Conservation (phyloP, 2,113 vertebrate genomes). For the Oreotrochilus melanogaster region DNA sequence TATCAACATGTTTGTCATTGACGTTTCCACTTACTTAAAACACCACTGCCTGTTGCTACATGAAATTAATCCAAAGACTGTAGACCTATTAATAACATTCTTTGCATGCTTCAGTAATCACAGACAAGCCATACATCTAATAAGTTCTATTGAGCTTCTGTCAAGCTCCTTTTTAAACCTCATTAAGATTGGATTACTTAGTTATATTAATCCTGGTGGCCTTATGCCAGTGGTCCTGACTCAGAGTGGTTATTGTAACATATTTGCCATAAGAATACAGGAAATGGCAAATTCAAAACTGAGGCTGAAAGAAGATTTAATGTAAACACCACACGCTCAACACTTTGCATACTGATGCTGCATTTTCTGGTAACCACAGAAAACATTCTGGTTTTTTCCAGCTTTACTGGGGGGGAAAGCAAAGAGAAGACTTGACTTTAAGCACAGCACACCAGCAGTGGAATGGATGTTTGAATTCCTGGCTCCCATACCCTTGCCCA, state of each 20-base stretch:
- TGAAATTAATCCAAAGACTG: conserved; percentile 3
- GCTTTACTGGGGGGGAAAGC: background rate
- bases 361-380: background rate
- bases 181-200: conserved; percentile 71
- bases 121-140: conserved; percentile 27
- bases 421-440: background rate
- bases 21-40: conserved; percentile 1
- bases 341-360: background rate
- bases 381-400: background rate
- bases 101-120: conserved; percentile 59
- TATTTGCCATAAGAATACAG: background rate
- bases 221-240: background rate
- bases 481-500: background rate
- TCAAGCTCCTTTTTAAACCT: conserved; percentile 63
- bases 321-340: background rate
- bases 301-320: background rate
- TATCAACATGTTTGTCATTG: background rate
- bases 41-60: background rate
- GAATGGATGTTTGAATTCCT: background rate
- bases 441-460: background rate
- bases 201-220: conserved; percentile 31
- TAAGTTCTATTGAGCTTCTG: conserved; percentile 22
- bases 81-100: conserved; percentile 66
- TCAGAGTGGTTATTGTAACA: conserved; percentile 25
- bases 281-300: background rate